A percentile compares a stretch with the other conserved stretches of the same genome.
Evolutionary conservation across 2,113 vertebrate genomes (phyloP).

Genomic region (Upupa epops): DNA sequence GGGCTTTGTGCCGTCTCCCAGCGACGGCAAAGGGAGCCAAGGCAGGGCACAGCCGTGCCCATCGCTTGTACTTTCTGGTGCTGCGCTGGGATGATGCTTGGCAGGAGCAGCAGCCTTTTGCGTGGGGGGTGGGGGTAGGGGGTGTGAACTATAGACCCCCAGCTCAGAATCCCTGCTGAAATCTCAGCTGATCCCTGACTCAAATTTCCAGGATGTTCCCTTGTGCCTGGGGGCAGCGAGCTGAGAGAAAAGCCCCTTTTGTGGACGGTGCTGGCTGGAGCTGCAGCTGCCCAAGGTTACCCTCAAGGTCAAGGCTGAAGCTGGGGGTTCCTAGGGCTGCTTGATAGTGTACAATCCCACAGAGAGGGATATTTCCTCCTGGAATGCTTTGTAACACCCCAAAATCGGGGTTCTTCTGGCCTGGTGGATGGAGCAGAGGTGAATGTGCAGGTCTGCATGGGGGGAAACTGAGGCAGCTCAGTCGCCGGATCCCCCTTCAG

Average conservation of each 20-base stretch:
- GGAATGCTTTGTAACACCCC: neutral
- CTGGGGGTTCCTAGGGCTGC: fast-evolving
- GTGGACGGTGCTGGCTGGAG: neutral
- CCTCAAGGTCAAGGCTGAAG: neutral
- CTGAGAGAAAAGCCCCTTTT: neutral
- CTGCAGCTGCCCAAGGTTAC: neutral
- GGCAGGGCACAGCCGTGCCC: neutral
- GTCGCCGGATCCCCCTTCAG: neutral
- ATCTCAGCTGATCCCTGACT: fast-evolving
- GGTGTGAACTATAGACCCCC: neutral
- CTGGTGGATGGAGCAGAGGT: neutral
- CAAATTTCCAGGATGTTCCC: neutral
- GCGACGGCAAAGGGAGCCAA: neutral
- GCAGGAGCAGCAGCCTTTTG: slow-evolving; percentile 1
- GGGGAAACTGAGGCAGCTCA: neutral
- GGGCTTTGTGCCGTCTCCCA: neutral
- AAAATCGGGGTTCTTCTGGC: neutral
- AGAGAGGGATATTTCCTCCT: neutral
- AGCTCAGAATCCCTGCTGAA: neutral
- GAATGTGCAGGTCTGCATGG: neutral
- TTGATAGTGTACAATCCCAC: neutral
- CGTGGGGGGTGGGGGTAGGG: neutral
- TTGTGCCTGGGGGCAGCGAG: neutral
- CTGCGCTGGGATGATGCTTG: neutral
- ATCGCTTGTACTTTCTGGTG: neutral